Conservation (phyloP, 1,140 invertebrate genomes). For the Ips nitidus region DNA sequence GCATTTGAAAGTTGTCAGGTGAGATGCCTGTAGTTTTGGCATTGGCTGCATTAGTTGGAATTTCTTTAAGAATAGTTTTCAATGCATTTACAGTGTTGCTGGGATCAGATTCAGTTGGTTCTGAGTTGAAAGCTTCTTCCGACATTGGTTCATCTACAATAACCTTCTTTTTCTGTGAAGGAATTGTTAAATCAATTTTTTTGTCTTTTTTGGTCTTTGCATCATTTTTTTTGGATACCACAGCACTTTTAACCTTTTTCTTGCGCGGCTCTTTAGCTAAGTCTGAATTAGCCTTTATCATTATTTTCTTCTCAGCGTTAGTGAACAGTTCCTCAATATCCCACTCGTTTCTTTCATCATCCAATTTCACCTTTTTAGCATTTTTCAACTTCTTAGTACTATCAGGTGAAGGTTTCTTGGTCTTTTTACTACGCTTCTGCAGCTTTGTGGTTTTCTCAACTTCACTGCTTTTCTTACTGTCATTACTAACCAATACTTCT, state of each 20-base stretch:
- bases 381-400: slow-evolving; percentile 16
- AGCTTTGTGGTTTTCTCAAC: neutral
- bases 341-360: slow-evolving; percentile 36
- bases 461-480: slow-evolving; percentile 8
- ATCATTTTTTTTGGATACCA: neutral
- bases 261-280: slow-evolving; percentile 45
- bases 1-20: slow-evolving; percentile 66
- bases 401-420: neutral
- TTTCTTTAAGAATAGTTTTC: slow-evolving; percentile 25
- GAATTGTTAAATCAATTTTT: slow-evolving; percentile 46
- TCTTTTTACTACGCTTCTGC: neutral
- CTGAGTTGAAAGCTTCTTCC: slow-evolving; percentile 49
- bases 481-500: neutral
- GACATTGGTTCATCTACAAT: slow-evolving; percentile 64
- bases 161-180: slow-evolving; percentile 47
- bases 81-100: slow-evolving; percentile 10
- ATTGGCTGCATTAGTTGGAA: neutral
- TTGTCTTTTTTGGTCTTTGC: slow-evolving; percentile 18
- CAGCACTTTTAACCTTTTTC: neutral
- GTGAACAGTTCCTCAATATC: slow-evolving; percentile 43
- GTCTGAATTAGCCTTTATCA: slow-evolving; percentile 51
- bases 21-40: slow-evolving; percentile 9
- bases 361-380: slow-evolving; percentile 28
- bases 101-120: neutral
- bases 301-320: slow-evolving; percentile 51